Evolutionary conservation across 2,888 invertebrate genomes (phyloP), one percentile per base, ranked within the genome.

Genomic region (Periphyllus acericola): DNA sequence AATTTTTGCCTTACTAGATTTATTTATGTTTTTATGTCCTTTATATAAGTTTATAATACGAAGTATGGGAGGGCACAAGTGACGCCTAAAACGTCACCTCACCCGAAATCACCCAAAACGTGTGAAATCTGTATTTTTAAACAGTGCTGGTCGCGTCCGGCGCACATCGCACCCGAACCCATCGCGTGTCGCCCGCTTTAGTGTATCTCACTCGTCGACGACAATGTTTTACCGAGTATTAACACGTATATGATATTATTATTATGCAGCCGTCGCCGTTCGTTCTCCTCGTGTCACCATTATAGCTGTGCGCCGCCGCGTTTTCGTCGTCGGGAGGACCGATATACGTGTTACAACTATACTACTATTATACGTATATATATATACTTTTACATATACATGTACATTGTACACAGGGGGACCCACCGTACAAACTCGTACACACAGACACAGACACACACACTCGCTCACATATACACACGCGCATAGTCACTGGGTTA

Each of bases 401-500:
- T 9, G 66, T 17, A n/a, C 6, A 19, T 25, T 9, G 66, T 17
- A 46, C 9, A 36, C n/a, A 71, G 34, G 74, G 83, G 74, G 83
- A 74, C 83, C 83, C 74, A 83, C 83, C 36, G 71, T n/a, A 66
- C 66, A 66, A 60, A 60, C 60, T 60, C 29, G 68, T 9, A 14
- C n/a, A 19, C 74, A 34, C 83, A 21, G 74, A 60, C 55, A 14
- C n/a, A 19, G 55, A 34, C 83, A 21, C 83, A 60, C 55, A 29
- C 34, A 25, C 71, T 1, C 32, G 29, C 32, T n/a, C n/a, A n/a
- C n/a, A n/a, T n/a, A n/a, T n/a, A 21, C 46, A 21, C 29, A 29
- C 66, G 19, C 32, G 21, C 14, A 72, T 60, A 76, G 84, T 85
- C 84, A 78, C 84, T 34, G 76, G 25, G 68, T 76, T 85, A 68